Base-by-base conservation (phyloP, 2,113 vertebrate species). In the Chloebia gouldiae region DNA sequence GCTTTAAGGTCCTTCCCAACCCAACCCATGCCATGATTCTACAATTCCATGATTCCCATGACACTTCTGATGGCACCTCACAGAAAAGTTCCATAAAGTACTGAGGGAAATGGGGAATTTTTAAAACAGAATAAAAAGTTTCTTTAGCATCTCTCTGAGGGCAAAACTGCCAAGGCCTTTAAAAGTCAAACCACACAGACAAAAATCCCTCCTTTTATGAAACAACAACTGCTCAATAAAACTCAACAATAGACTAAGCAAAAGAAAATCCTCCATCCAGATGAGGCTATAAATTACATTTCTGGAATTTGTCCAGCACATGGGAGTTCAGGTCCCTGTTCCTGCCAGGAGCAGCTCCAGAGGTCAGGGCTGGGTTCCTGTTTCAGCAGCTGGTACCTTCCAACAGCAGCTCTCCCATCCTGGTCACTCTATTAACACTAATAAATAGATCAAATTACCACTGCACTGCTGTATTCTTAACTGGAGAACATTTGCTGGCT, bases 161-260 rank as follows among this genome's bases (percentile, higher is more conserved):
- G 3, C 11, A 16, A 50, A 88, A 61, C 65, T 45, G 59, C 76
- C 47, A 49, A 71, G 31, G 40, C 59, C 47, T 75, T 84, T 83
- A 89, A 78, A 95, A 71, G 22, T 37, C 69, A 64, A 81, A 42
- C 11, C 84, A 35, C 39, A 8, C 7, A 51, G 5, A 24, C 39
- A 54, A 63, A 63, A 65, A 84, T n/a, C 73, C 16, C 40, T 56
- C 65, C 4, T 54, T 56, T 65, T 81, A 60, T 85, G 80, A 91
- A 81, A 87, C 78, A 95, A 75, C 61, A 93, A 95, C 81, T 72
- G 70, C 76, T 95, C 61, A 91, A 97, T 91, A 92, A 85, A 93
- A 56, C 73, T 18, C 70, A 42, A 57, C 87, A 70, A 90, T 0
- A 56, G 61, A 37, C 76, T 3, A 47, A 30, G 87, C 71, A 93